These are phyloP conservation scores for Ctenodactylus gundi DNA, from an alignment of 2,113 vertebrate species.

Conservation along the genomic window DNA sequence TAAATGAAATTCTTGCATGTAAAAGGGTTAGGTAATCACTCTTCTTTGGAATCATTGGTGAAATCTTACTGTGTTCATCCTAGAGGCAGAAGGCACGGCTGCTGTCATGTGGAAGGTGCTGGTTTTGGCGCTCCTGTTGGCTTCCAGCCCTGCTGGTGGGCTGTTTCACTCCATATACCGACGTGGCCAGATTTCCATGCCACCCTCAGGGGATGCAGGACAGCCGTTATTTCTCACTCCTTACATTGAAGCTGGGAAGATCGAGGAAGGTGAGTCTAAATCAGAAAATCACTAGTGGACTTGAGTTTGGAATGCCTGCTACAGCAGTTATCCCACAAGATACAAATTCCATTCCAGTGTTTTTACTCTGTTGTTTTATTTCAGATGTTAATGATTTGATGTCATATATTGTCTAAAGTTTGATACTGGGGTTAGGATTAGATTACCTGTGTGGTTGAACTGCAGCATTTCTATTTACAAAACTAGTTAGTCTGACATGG, in stretches of 20 bases:
- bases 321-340: not conserved
- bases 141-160: conserved; percentile 73
- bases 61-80: conserved; percentile 32
- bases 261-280: conserved; percentile 82
- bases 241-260: conserved; percentile 86
- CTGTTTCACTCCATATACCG: conserved; percentile 82
- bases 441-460: not conserved
- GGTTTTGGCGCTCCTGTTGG: conserved; percentile 69
- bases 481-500: not conserved
- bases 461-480: not conserved
- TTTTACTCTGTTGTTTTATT: conserved; percentile 25
- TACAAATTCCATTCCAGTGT: not conserved
- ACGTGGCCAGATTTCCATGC: conserved; percentile 71
- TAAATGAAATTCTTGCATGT: not conserved
- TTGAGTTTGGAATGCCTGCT: not conserved
- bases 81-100: conserved; percentile 39
- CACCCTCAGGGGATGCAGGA: conserved; percentile 79
- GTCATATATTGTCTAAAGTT: not conserved
- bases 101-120: conserved; percentile 58
- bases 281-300: not conserved
- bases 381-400: not conserved
- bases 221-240: conserved; percentile 90
- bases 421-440: not conserved
- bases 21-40: not conserved
- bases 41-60: not conserved